phyloP scores from a whole-genome alignment of 1,140 invertebrate genomes.

The Drosophila mauritiana region DNA sequence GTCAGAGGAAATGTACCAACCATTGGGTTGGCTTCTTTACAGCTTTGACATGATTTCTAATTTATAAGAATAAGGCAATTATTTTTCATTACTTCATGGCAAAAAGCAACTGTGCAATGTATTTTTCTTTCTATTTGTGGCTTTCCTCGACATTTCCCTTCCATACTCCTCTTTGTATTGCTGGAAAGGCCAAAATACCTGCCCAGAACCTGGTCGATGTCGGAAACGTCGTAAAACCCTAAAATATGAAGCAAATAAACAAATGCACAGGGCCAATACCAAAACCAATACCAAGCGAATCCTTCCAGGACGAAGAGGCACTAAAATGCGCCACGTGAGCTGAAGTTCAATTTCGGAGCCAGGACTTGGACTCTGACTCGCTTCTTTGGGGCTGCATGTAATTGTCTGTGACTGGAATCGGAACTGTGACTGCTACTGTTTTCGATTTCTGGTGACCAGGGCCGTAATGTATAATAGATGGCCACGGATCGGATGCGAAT shows the following conservation, averaged over 20 bases:
- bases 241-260: conserved; percentile 83
- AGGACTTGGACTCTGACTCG: conserved; percentile 10
- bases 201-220: conserved; percentile 76
- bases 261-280: conserved; percentile 68
- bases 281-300: conserved; percentile 29
- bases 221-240: conserved; percentile 73
- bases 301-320: conserved; percentile 48
- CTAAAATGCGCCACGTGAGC: conserved; percentile 80
- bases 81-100: too few relatives aligned
- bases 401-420: conserved; percentile 75
- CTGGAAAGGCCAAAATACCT: conserved; percentile 60
- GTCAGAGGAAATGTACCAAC: too few relatives aligned
- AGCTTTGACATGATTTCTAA: too few relatives aligned
- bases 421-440: conserved; percentile 14
- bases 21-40: too few relatives aligned
- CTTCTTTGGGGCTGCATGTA: conserved; percentile 61
- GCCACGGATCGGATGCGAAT: conserved; percentile 70
- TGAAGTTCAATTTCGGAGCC: conserved; percentile 72
- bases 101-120: too few relatives aligned
- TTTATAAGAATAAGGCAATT: too few relatives aligned
- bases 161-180: conserved; percentile 26
- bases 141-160: not conserved
- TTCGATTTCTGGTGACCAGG: conserved; percentile 43
- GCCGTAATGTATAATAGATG: conserved; percentile 79
- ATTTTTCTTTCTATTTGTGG: conserved; percentile 10